phyloP scores from a whole-genome alignment of 2,888 invertebrate species.

The Archaeoteleia sp. region DNA sequence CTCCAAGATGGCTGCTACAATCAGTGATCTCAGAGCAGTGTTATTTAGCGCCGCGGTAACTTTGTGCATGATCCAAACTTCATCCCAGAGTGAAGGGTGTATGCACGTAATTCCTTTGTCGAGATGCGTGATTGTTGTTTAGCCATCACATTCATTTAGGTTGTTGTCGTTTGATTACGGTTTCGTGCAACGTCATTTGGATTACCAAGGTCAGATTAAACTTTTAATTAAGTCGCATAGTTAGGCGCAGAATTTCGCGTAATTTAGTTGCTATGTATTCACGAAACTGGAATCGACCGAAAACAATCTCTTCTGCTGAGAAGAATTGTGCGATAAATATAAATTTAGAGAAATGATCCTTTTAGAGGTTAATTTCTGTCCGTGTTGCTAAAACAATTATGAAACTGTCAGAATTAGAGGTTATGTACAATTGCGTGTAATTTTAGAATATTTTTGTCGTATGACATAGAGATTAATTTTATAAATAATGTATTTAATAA shows the following conservation, averaged over 20 bases:
- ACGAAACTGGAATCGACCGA: background rate
- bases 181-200: slow-evolving; percentile 39
- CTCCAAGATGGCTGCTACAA: slow-evolving; percentile 21
- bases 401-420: too few species aligned
- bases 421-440: too few species aligned
- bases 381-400: too few species aligned
- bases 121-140: slow-evolving; percentile 50
- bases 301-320: background rate
- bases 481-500: too few species aligned
- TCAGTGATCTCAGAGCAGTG: slow-evolving; percentile 34
- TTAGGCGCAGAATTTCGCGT: slow-evolving; percentile 17
- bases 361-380: too few species aligned
- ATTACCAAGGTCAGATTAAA: slow-evolving; percentile 47
- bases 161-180: slow-evolving; percentile 50
- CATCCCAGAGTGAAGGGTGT: slow-evolving; percentile 25
- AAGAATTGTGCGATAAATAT: too few species aligned
- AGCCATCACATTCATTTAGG: slow-evolving; percentile 40
- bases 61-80: slow-evolving; percentile 42
- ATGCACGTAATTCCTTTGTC: slow-evolving; percentile 25
- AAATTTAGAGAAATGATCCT: too few species aligned
- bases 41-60: slow-evolving; percentile 40
- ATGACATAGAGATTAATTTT: too few species aligned
- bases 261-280: too few species aligned
- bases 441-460: too few species aligned
- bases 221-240: slow-evolving; percentile 49